Evolutionary conservation across 2,797 vertebrate species (phyloP).

Genomic region (Eutrigla gurnardus): DNA sequence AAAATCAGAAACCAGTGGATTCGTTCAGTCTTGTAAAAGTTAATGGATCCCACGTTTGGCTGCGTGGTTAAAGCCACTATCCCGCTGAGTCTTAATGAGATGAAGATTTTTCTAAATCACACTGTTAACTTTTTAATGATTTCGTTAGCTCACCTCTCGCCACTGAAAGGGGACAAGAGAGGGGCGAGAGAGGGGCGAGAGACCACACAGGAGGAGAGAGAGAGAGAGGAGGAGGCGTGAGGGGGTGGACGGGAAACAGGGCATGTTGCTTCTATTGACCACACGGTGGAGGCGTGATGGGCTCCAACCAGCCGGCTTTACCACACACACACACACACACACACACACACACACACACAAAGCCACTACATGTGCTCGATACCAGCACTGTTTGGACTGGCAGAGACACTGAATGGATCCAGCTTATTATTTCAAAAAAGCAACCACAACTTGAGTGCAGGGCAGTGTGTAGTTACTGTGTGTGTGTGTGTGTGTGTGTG

Average conservation of each 20-base stretch:
- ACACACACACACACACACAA: constrained; percentile 25
- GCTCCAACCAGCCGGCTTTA: constrained; percentile 44
- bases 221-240: constrained; percentile 32
- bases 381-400: constrained; percentile 73
- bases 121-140: constrained; percentile 46
- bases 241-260: constrained; percentile 64
- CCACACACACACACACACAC: constrained; percentile 38
- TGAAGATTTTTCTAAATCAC: constrained; percentile 51
- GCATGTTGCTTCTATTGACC: constrained; percentile 72
- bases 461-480: constrained; percentile 21
- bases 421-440: constrained; percentile 74
- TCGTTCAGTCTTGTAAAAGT: constrained; percentile 53
- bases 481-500: constrained; percentile 18
- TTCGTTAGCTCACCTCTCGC: constrained; percentile 11
- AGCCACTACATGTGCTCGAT: constrained; percentile 55
- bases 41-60: constrained; percentile 44
- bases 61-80: constrained; percentile 27
- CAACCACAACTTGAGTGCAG: constrained; percentile 62
- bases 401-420: constrained; percentile 56
- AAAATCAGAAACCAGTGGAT: constrained; percentile 31
- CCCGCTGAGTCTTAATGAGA: constrained; percentile 41
- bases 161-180: constrained; percentile 26
- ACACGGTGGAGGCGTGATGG: constrained; percentile 64
- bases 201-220: constrained; percentile 74
- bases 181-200: constrained; percentile 20